Evolutionary conservation across 2,888 invertebrate genomes (phyloP).

Genomic region (Acrobasis suavella): DNA sequence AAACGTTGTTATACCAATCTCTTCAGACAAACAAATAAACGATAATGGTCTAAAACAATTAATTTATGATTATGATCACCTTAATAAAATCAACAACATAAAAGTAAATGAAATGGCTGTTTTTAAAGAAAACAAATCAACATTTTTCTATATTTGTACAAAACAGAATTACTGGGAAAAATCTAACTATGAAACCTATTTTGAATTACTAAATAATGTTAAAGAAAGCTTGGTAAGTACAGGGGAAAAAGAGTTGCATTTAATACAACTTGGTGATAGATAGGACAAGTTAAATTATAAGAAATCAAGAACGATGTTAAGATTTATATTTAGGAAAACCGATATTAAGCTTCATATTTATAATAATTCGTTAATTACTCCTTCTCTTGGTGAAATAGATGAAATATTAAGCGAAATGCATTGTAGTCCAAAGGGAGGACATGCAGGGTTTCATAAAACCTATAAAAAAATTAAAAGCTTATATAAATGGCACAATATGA

Average conservation of each 20-base stretch:
- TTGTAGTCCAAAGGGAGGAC: no score
- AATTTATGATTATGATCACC: background rate
- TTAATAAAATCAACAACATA: background rate
- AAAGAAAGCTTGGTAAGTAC: background rate
- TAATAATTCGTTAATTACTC: no score
- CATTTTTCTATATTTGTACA: background rate
- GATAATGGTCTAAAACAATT: background rate
- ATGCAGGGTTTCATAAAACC: no score
- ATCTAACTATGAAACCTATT: background rate
- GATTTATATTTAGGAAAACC: no score
- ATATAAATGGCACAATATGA: no score
- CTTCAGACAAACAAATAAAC: background rate
- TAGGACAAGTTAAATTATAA: no score
- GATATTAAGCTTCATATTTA: no score
- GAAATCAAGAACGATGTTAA: no score
- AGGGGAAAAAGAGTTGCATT: background rate
- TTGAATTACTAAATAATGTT: background rate
- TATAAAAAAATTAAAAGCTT: no score
- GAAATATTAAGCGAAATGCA: no score
- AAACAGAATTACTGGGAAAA: conserved; percentile 4
- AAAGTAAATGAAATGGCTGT: background rate
- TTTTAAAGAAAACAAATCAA: background rate
- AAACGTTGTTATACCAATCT: background rate
- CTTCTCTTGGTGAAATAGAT: no score
- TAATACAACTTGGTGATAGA: background rate